phyloP scores from a whole-genome alignment of 1,140 invertebrate species.

The Drosophila littoralis region DNA sequence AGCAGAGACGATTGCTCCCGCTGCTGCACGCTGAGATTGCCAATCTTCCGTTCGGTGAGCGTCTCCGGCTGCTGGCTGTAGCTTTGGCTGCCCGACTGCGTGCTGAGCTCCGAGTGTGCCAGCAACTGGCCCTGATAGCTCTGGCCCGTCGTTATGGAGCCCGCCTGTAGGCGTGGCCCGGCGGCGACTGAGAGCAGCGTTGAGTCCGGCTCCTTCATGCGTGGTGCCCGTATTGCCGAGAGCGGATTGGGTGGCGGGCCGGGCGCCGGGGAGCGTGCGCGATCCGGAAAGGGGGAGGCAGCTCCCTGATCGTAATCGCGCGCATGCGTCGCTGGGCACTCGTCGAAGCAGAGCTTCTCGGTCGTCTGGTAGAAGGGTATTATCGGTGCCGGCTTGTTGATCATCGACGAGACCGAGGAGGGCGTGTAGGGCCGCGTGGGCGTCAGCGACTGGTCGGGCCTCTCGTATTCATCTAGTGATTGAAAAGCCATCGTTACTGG shows the following conservation, averaged over 20 bases:
- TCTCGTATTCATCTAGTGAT: slow-evolving; percentile 86
- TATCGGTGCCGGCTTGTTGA: slow-evolving; percentile 88
- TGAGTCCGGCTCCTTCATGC: slow-evolving; percentile 85
- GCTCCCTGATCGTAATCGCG: slow-evolving; percentile 85
- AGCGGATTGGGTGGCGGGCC: slow-evolving; percentile 87
- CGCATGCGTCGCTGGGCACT: slow-evolving; percentile 85
- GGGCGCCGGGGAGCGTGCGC: slow-evolving; percentile 86
- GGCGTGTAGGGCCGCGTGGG: slow-evolving; percentile 86
- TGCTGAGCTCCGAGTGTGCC: slow-evolving; percentile 69
- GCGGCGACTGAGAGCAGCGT: slow-evolving; percentile 38
- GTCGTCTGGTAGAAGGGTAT: slow-evolving; percentile 87
- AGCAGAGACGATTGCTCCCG: slow-evolving; percentile 65
- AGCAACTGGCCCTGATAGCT: slow-evolving; percentile 76
- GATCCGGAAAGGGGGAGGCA: slow-evolving; percentile 86
- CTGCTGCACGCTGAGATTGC: slow-evolving; percentile 65
- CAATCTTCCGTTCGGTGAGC: slow-evolving; percentile 56
- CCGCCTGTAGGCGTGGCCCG: slow-evolving; percentile 60
- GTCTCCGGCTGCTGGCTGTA: slow-evolving; percentile 69
- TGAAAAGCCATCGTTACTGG: slow-evolving; percentile 86
- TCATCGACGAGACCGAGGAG: slow-evolving; percentile 85
- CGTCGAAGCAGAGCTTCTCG: slow-evolving; percentile 87
- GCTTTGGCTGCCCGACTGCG: slow-evolving; percentile 64
- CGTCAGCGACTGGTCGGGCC: slow-evolving; percentile 83
- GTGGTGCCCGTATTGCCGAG: slow-evolving; percentile 86
- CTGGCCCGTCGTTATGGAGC: slow-evolving; percentile 79